These are phyloP conservation scores for western clawed frog (Xenopus tropicalis) DNA, from an alignment of 2,113 vertebrate genomes.

Conservation along the genomic window DNA sequence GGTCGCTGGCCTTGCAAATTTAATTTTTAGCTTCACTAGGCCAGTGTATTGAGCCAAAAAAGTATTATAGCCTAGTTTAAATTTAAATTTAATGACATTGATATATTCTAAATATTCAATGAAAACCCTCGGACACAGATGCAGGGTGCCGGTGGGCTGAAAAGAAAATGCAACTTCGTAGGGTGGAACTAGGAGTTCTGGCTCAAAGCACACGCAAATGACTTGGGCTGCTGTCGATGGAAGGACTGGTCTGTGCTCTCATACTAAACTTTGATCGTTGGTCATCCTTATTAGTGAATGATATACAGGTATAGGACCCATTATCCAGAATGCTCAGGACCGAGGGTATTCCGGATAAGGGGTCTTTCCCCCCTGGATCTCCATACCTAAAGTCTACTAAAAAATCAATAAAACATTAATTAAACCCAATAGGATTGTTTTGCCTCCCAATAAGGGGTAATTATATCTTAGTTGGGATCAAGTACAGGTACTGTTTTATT, in stretches of 20 bases:
- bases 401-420: too few species aligned
- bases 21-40: constrained; percentile 47
- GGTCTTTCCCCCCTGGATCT: too few species aligned
- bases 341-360: too few species aligned
- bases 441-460: too few species aligned
- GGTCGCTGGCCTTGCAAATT: constrained; percentile 44
- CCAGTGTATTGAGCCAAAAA: constrained; percentile 45
- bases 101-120: constrained; percentile 47
- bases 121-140: constrained; percentile 37
- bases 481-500: too few species aligned
- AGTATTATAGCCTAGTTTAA: constrained; percentile 44
- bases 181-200: constrained; percentile 9
- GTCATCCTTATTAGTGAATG: not conserved
- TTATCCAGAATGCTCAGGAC: too few species aligned
- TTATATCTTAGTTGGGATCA: too few species aligned
- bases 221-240: not conserved
- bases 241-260: not conserved
- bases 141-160: constrained; percentile 19
- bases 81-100: constrained; percentile 47
- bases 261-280: not conserved
- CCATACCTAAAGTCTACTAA: too few species aligned
- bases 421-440: too few species aligned
- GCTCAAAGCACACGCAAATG: constrained; percentile 35
- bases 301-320: not conserved
- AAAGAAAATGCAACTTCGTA: constrained; percentile 26